Percentiles rank a stretch among this genome's conserved stretches.
phyloP scores from a whole-genome alignment of 2,113 vertebrate genomes.

The Chitala chitala region DNA sequence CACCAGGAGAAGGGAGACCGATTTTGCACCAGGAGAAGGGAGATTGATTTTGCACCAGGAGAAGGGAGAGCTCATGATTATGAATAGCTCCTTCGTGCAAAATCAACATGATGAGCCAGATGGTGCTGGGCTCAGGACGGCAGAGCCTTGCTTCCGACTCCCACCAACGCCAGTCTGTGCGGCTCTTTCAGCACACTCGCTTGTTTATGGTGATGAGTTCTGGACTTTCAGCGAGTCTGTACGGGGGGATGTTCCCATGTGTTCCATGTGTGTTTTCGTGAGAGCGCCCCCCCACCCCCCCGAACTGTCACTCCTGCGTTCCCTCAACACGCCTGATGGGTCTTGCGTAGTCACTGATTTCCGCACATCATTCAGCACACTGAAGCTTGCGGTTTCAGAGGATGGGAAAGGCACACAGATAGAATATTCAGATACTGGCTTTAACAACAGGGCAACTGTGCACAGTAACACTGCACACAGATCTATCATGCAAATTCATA shows the following conservation, averaged over 20 bases:
- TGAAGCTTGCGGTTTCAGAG: slow-evolving; percentile 1
- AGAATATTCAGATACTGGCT: not conserved
- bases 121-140: not conserved
- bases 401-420: not conserved
- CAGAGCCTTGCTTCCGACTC: not conserved
- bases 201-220: slow-evolving; percentile 26
- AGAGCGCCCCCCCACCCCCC: no score
- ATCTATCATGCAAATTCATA: not conserved
- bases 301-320: not conserved
- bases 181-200: slow-evolving; percentile 11
- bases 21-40: no score
- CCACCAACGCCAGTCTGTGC: not conserved
- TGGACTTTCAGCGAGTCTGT: slow-evolving; percentile 10
- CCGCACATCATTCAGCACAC: slow-evolving; percentile 3
- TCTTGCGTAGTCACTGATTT: not conserved
- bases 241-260: not conserved
- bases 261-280: slow-evolving; percentile 9
- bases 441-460: not conserved
- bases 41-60: not conserved
- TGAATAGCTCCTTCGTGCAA: slow-evolving; percentile 9
- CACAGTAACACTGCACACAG: not conserved
- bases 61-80: not conserved
- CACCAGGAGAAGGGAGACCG: no score
- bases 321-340: slow-evolving; percentile 1
- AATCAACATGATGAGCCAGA: slow-evolving; percentile 2